phyloP scores from a whole-genome alignment of 2,113 vertebrate genomes.

The Motacilla tschutschensis region DNA sequence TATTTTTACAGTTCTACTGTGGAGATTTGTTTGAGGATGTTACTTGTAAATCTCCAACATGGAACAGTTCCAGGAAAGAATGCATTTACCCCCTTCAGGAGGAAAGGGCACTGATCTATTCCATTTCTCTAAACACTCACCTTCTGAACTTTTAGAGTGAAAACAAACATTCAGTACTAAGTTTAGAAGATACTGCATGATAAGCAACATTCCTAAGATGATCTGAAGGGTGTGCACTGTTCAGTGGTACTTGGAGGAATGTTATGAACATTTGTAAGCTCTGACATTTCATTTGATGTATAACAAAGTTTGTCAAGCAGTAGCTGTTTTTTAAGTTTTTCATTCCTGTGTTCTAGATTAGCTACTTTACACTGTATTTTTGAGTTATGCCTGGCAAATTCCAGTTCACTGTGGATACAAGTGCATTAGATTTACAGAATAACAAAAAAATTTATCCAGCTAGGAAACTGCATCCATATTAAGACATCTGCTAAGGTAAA shows the following conservation, averaged over 20 bases:
- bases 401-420: background rate
- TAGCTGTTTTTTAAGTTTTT: background rate
- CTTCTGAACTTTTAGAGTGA: constrained; percentile 36
- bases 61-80: background rate
- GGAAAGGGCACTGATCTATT: background rate
- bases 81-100: background rate
- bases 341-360: background rate
- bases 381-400: background rate
- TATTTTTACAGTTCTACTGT: background rate
- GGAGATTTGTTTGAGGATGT: background rate
- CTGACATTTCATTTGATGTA: background rate
- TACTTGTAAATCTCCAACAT: background rate
- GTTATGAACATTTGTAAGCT: background rate
- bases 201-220: constrained; percentile 59
- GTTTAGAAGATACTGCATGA: constrained; percentile 34
- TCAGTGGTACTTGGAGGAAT: background rate
- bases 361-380: background rate
- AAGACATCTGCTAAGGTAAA: background rate
- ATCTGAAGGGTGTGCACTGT: constrained; percentile 33
- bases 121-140: constrained; percentile 12
- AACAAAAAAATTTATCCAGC: background rate
- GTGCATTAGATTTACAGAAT: background rate
- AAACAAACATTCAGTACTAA: constrained; percentile 40
- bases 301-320: background rate
- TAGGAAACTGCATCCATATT: background rate